Percentiles rank a stretch among this genome's conserved stretches.
Conservation (phyloP, 2,888 invertebrate genomes). For the Habrosyne pyritoides region DNA sequence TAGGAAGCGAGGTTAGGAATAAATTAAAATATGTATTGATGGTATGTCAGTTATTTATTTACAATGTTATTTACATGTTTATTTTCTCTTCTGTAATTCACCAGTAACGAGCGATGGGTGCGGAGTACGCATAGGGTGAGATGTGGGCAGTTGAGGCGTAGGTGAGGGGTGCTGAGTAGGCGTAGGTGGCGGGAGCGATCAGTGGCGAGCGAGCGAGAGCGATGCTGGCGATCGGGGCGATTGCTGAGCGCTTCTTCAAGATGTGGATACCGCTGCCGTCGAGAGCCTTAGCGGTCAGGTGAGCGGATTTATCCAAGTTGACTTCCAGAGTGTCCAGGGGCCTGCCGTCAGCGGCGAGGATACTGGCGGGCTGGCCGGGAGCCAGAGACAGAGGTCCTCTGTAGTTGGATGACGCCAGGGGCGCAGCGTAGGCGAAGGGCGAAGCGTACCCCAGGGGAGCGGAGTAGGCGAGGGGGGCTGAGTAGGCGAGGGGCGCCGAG, state of each 20-base stretch:
- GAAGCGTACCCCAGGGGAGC: neutral
- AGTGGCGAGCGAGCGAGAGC: slow-evolving; percentile 36
- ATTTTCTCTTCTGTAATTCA: neutral
- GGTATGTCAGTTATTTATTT: neutral
- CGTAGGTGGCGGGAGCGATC: slow-evolving; percentile 52
- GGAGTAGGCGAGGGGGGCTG: slow-evolving; percentile 15
- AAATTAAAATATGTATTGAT: neutral
- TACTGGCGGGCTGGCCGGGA: slow-evolving; percentile 74
- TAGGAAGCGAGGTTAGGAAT: no score
- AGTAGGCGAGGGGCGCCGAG: slow-evolving; percentile 33
- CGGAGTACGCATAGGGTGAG: slow-evolving; percentile 39
- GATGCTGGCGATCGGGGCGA: slow-evolving; percentile 45
- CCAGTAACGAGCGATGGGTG: slow-evolving; percentile 9
- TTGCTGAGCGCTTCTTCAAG: slow-evolving; percentile 9
- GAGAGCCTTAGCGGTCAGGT: slow-evolving; percentile 24
- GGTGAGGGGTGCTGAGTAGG: slow-evolving; percentile 11
- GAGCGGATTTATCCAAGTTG: slow-evolving; percentile 11
- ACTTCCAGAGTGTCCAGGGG: slow-evolving; percentile 63
- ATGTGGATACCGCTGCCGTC: slow-evolving; percentile 21
- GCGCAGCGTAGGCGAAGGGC: slow-evolving; percentile 40
- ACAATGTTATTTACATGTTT: neutral
- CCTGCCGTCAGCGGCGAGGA: slow-evolving; percentile 73
- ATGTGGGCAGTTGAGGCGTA: slow-evolving; percentile 38
- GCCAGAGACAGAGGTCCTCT: slow-evolving; percentile 72
- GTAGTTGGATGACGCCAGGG: slow-evolving; percentile 65